These are phyloP conservation scores for Calliphora vomitoria DNA, from an alignment of 2,888 invertebrate species.

Conservation along the genomic window DNA sequence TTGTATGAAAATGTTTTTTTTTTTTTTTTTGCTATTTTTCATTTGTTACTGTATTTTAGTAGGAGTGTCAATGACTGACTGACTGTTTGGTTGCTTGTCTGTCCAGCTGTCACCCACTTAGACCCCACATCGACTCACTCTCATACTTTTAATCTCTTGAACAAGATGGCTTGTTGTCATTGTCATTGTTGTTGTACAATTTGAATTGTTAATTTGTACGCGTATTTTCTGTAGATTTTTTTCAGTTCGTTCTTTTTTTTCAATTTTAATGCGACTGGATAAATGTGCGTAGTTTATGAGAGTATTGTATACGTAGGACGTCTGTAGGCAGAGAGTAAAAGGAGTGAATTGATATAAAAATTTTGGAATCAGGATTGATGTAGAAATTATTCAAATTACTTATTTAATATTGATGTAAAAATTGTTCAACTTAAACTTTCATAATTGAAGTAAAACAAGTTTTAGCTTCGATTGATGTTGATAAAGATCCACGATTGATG, in stretches of 20 bases:
- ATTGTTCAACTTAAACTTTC: too few relatives aligned
- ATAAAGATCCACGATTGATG: too few relatives aligned
- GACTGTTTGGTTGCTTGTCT: conserved; percentile 1
- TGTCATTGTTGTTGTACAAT: conserved; percentile 39
- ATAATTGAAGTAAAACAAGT: too few relatives aligned
- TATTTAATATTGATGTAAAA: too few relatives aligned
- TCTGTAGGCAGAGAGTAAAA: not conserved
- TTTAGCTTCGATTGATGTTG: too few relatives aligned
- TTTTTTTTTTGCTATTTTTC: not conserved
- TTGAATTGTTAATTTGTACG: conserved; percentile 70
- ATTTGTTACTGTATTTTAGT: not conserved
- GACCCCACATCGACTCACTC: not conserved
- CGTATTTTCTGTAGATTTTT: conserved; percentile 33
- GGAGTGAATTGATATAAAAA: not conserved
- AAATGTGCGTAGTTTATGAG: conserved; percentile 36
- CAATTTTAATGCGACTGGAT: conserved; percentile 34
- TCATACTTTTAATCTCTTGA: not conserved
- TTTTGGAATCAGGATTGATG: too few relatives aligned
- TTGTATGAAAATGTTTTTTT: not conserved
- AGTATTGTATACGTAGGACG: not conserved
- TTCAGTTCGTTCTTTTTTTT: conserved; percentile 20
- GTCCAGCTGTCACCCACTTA: conserved; percentile 17
- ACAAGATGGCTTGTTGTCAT: conserved; percentile 34
- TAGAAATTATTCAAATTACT: too few relatives aligned
- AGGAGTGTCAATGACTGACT: not conserved